These are phyloP conservation scores for Esox lucius DNA, from an alignment of 2,797 vertebrate genomes.

Conservation along the genomic window DNA sequence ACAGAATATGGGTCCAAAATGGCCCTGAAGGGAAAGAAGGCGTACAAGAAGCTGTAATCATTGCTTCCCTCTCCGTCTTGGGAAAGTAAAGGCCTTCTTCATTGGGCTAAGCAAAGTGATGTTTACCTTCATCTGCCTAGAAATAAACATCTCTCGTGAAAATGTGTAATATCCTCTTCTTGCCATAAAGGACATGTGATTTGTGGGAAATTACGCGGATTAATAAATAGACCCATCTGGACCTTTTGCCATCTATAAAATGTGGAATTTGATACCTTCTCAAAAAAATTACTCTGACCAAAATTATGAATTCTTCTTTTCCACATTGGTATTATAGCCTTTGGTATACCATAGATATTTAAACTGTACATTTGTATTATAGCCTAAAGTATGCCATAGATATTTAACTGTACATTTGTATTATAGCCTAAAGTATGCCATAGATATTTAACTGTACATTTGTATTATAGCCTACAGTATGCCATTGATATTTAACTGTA, in stretches of 20 bases:
- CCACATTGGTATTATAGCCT: background rate
- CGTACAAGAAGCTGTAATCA: background rate
- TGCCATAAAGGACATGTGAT: no score
- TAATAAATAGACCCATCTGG: no score
- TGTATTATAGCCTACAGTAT: background rate
- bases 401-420: background rate
- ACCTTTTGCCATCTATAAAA: no score
- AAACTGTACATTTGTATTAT: slow-evolving; percentile 3
- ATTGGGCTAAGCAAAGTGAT: background rate
- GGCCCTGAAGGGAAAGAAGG: slow-evolving; percentile 72
- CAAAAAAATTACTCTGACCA: no score
- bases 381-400: background rate
- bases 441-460: background rate
- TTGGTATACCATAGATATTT: background rate
- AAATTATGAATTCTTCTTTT: no score
- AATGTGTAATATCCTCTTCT: no score
- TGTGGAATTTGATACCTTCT: no score
- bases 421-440: background rate
- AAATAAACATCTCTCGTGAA: no score
- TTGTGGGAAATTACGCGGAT: no score
- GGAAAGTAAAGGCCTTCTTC: background rate
- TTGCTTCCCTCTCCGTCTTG: background rate
- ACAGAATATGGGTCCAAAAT: slow-evolving; percentile 92
- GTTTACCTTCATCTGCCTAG: background rate
- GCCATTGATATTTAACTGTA: background rate